Percentiles rank a stretch among this genome's conserved stretches.
Conservation (phyloP, 2,797 vertebrate genomes). For the Poecile montanus region DNA sequence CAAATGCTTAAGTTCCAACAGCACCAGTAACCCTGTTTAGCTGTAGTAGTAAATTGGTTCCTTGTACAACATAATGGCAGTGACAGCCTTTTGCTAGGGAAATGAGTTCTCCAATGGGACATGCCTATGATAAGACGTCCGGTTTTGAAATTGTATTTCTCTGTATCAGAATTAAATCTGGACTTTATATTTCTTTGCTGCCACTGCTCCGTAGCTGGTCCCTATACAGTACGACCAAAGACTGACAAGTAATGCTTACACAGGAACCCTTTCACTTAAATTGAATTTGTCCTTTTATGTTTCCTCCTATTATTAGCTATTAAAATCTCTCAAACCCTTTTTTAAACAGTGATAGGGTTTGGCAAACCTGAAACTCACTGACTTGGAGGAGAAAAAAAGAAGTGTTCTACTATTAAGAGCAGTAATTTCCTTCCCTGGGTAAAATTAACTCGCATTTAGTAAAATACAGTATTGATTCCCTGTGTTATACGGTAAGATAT, state of each 20-base stretch:
- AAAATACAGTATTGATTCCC: constrained; percentile 75
- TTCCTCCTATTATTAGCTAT: constrained; percentile 87
- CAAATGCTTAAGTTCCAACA: constrained; percentile 95
- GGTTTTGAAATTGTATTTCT: constrained; percentile 99
- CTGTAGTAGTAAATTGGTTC: constrained; percentile 98
- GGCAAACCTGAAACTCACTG: constrained; percentile 57
- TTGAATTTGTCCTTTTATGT: constrained; percentile 82
- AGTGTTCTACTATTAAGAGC: constrained; percentile 37
- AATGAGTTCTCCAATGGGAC: constrained; percentile 99
- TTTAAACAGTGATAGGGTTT: constrained; percentile 74
- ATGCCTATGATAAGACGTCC: constrained; percentile 97
- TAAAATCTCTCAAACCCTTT: constrained; percentile 84
- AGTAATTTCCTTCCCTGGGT: constrained; percentile 60
- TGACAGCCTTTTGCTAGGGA: constrained; percentile 99
- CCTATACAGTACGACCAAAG: constrained; percentile 88
- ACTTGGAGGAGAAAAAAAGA: neutral
- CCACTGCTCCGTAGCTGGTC: constrained; percentile 85
- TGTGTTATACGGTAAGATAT: constrained; percentile 45
- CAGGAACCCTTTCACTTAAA: constrained; percentile 80
- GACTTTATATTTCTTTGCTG: constrained; percentile 98
- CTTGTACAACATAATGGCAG: constrained; percentile 98
- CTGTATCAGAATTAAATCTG: constrained; percentile 99
- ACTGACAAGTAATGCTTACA: constrained; percentile 94
- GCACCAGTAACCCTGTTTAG: constrained; percentile 94
- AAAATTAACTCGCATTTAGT: constrained; percentile 75